Percentiles rank a stretch among this genome's conserved stretches.
These are phyloP conservation scores for Elysia crispata DNA, from an alignment of 2,888 invertebrate genomes.

Conservation along the genomic window DNA sequence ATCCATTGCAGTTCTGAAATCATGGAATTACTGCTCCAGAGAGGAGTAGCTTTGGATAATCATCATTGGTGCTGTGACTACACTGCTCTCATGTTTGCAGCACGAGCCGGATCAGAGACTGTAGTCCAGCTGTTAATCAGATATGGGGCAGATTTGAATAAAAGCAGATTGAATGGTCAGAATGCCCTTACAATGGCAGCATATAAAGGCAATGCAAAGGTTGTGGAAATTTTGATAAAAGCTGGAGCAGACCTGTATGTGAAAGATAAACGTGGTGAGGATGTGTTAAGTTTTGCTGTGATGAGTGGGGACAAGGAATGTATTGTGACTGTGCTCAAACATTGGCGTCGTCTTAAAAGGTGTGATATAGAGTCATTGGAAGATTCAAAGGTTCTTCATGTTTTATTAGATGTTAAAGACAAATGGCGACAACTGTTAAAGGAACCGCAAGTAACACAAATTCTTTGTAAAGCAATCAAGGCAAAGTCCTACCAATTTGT, in stretches of 20 bases:
- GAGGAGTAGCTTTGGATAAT: constrained; percentile 16
- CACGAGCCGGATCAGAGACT: not conserved
- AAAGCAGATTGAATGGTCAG: not conserved
- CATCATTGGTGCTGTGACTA: not conserved
- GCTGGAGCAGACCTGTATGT: not conserved
- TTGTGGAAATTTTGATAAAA: constrained; percentile 2
- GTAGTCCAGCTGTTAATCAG: constrained; percentile 24
- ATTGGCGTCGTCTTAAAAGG: not conserved
- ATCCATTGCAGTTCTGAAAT: constrained; percentile 17
- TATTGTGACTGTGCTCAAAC: constrained; percentile 6
- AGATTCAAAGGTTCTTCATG: not conserved
- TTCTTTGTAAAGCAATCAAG: not conserved
- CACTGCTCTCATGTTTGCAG: constrained; percentile 26
- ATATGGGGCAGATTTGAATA: constrained; percentile 29
- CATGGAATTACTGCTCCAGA: not conserved
- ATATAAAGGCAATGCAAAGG: not conserved
- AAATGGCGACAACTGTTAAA: no score
- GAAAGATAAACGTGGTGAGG: not conserved
- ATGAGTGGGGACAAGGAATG: not conserved
- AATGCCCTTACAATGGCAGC: constrained; percentile 32
- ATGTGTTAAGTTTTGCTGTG: constrained; percentile 20
- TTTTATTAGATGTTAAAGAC: not conserved
- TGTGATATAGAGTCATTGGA: not conserved
- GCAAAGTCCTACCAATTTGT: not conserved
- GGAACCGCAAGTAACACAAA: no score